phyloP scores from a whole-genome alignment of 2,113 vertebrate genomes.

The Psittacula cyanocephala region DNA sequence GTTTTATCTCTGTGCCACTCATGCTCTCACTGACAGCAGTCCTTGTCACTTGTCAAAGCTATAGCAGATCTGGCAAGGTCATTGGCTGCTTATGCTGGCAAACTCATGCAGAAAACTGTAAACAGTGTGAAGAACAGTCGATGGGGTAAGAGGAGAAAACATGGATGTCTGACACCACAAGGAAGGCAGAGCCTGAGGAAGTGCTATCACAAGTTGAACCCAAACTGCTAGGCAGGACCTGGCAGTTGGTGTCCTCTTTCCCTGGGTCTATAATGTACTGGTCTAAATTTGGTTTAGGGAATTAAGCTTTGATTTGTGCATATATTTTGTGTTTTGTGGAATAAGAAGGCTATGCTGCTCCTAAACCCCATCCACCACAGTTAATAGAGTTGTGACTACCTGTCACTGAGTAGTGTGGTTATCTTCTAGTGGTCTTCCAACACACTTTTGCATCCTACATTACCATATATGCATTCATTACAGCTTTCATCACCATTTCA shows the following conservation, averaged over 20 bases:
- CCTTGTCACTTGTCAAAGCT: not conserved
- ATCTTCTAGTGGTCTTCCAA: not conserved
- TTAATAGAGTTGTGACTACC: not conserved
- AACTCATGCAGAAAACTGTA: not conserved
- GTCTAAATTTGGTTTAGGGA: not conserved
- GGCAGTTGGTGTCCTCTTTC: not conserved
- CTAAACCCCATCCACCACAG: not conserved
- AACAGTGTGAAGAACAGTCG: rapidly evolving
- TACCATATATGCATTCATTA: not conserved
- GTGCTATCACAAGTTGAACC: not conserved
- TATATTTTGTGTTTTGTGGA: not conserved
- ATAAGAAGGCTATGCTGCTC: not conserved
- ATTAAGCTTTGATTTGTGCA: not conserved
- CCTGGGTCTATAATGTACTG: not conserved
- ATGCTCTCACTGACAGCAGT: not conserved
- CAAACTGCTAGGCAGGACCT: not conserved
- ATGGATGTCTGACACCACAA: rapidly evolving
- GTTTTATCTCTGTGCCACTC: not conserved
- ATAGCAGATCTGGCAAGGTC: not conserved
- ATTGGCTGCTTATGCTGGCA: not conserved
- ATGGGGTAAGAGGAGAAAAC: not conserved
- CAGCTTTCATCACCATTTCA: not conserved
- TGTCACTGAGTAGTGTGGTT: not conserved
- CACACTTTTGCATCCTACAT: not conserved
- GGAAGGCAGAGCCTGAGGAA: not conserved